These are phyloP conservation scores for Toxostoma redivivum DNA, from an alignment of 2,113 vertebrate species.

Conservation along the genomic window DNA sequence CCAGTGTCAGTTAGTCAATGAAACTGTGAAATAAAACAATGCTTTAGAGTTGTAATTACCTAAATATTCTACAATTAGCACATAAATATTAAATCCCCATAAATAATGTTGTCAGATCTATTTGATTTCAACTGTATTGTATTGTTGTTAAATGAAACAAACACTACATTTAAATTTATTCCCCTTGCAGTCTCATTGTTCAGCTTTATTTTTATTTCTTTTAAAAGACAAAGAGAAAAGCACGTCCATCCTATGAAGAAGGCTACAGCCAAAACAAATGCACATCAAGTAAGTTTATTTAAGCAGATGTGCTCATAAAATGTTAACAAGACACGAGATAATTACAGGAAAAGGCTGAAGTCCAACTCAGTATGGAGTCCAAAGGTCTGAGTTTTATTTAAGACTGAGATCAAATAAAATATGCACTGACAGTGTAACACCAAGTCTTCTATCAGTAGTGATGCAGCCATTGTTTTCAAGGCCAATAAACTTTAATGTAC, in stretches of 20 bases:
- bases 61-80: neutral
- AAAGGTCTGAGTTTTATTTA: constrained; percentile 60
- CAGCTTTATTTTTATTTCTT: constrained; percentile 30
- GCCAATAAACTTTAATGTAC: constrained; percentile 53
- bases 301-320: constrained; percentile 75
- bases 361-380: constrained; percentile 32
- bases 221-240: constrained; percentile 29
- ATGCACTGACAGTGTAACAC: neutral
- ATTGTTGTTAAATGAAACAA: neutral
- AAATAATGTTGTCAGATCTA: constrained; percentile 14
- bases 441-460: constrained; percentile 1
- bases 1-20: neutral
- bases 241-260: constrained; percentile 23
- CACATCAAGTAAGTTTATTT: constrained; percentile 62
- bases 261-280: constrained; percentile 51
- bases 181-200: neutral
- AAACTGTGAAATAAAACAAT: neutral
- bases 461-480: constrained; percentile 19
- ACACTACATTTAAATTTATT: constrained; percentile 4
- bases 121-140: neutral
- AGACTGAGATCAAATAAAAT: constrained; percentile 67
- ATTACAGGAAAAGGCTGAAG: constrained; percentile 69
- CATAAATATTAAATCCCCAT: constrained; percentile 39
- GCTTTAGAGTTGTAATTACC: constrained; percentile 18
- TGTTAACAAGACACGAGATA: constrained; percentile 73